A percentile compares a stretch with the other conserved stretches of the same genome.
These are phyloP conservation scores for Xiphorhynchus erythropygius DNA, from an alignment of 2,797 vertebrate species.

Conservation along the genomic window DNA sequence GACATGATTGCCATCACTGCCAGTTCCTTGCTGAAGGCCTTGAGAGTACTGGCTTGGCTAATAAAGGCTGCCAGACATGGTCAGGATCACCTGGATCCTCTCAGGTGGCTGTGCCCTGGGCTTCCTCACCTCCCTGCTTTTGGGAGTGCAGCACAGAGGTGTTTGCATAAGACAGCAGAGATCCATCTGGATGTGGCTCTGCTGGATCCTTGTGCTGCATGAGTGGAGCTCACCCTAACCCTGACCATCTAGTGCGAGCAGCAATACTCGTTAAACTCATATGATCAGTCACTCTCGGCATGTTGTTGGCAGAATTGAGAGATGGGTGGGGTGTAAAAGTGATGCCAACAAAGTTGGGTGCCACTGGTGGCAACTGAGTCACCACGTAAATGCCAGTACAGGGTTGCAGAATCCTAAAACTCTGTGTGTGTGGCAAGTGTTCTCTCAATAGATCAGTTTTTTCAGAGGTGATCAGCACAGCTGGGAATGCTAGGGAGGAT, in stretches of 20 bases:
- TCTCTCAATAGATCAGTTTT: background rate
- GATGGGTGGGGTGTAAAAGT: background rate
- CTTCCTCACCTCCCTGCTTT: background rate
- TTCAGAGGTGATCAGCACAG: background rate
- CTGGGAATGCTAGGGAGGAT: background rate
- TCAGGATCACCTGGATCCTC: background rate
- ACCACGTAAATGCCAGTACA: background rate
- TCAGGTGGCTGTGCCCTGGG: background rate
- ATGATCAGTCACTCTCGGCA: background rate
- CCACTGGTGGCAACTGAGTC: background rate
- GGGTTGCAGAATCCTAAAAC: background rate
- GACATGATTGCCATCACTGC: background rate
- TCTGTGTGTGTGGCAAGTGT: background rate
- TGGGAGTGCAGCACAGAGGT: background rate
- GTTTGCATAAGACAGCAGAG: background rate
- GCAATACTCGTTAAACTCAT: background rate
- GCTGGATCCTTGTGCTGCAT: background rate
- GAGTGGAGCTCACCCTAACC: background rate
- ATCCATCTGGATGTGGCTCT: background rate
- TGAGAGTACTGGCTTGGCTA: background rate
- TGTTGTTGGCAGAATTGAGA: background rate
- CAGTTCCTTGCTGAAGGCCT: background rate
- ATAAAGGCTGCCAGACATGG: background rate
- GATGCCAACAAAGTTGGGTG: background rate
- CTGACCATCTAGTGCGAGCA: background rate